Evolutionary conservation across 1,140 invertebrate species (phyloP), one percentile per base, ranked within the genome.

Genomic region (Bactericera cockerelli): DNA sequence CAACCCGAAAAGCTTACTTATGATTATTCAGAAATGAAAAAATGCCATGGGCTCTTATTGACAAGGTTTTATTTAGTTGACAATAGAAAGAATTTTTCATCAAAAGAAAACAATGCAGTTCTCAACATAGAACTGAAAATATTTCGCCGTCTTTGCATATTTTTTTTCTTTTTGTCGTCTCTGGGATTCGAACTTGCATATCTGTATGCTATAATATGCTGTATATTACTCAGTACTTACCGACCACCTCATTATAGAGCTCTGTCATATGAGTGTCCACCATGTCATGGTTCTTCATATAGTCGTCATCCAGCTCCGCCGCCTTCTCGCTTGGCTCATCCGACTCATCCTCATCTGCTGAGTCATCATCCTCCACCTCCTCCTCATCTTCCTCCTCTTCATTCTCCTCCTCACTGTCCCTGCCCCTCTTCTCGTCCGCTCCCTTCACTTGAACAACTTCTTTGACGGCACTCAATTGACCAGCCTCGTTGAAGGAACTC

Each of bases 241-340:
- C 42, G 19, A 49, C 42, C 3, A 49, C 42, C 19, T 49, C 42
- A 22, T 49, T 49, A 16, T 49, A 49, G 3, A 49, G 8, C 22
- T 49, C 42, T 8, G 42, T 49, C 42, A 49, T 49, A 49, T 49
- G 42, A 19, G 42, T 49, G 19, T 49, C 42, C 6, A 49, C 42
- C 28, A 31, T 31, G 22, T 49, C 42, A 19, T 49, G 42, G n/a
- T 49, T 22, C 22, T 49, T 49, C 42, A 49, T 49, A 49, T 49
- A 49, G 19, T 49, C 22, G 19, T 49, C 42, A 49, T 49, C 42
- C 22, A 49, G 19, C 22, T 49, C 42, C n/a, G 42, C 42, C 3
- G 42, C 42, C 22, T 49, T 49, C 22, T 49, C 42, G 19, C n/a
- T 22, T 6, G n/a, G 8, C 19, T 49, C 42, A 4, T 19, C n/a